phyloP scores from a whole-genome alignment of 1,140 invertebrate genomes.

The Agrypnia vestita region DNA sequence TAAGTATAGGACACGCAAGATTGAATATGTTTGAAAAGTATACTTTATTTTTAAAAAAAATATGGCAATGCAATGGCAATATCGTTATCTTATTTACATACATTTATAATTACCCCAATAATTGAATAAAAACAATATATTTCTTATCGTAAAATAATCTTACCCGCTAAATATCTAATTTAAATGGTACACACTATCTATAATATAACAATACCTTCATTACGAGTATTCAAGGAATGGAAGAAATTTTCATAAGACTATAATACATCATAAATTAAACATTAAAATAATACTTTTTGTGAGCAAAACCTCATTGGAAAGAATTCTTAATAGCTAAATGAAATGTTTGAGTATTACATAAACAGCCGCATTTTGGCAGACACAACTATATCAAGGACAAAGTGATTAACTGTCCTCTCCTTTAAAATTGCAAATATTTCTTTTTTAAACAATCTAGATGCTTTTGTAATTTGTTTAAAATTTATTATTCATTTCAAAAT shows the following conservation, averaged over 20 bases:
- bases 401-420: too few relatives aligned
- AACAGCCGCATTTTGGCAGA: background rate
- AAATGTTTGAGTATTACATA: constrained; percentile 14
- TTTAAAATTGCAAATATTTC: too few relatives aligned
- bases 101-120: constrained; percentile 56
- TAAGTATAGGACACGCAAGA: background rate
- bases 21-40: constrained; percentile 45
- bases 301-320: constrained; percentile 36
- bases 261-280: constrained; percentile 19
- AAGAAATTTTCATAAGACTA: constrained; percentile 52
- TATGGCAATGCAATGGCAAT: constrained; percentile 59
- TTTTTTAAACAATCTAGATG: too few relatives aligned
- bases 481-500: too few relatives aligned
- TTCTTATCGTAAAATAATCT: constrained; percentile 38
- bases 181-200: constrained; percentile 44
- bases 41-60: constrained; percentile 50
- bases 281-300: constrained; percentile 41
- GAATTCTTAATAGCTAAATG: constrained; percentile 6
- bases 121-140: constrained; percentile 48
- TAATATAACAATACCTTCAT: constrained; percentile 34
- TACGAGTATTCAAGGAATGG: constrained; percentile 43
- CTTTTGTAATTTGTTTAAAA: too few relatives aligned
- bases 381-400: background rate
- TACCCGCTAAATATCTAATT: constrained; percentile 38
- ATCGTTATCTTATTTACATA: constrained; percentile 50